phyloP scores from a whole-genome alignment of 1,140 invertebrate species.

The Papilio helenus region DNA sequence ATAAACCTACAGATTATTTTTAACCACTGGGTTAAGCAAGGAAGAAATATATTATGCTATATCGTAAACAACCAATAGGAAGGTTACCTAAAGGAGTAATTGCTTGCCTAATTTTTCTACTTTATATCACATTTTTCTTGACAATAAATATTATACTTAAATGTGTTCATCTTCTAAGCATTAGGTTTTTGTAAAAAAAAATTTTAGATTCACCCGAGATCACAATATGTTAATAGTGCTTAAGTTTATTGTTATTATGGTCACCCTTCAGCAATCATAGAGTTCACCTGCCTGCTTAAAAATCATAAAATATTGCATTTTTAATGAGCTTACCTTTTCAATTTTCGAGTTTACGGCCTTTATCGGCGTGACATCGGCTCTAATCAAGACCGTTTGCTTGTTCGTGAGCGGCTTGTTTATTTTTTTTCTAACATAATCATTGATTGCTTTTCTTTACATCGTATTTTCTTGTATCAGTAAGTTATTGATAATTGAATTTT shows the following conservation, averaged over 20 bases:
- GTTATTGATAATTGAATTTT: conserved; percentile 40
- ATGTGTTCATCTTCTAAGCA: too few relatives aligned
- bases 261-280: conserved; percentile 62
- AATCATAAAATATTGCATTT: conserved; percentile 81
- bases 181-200: too few relatives aligned
- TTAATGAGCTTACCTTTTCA: conserved; percentile 79
- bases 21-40: too few relatives aligned
- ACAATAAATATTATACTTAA: too few relatives aligned
- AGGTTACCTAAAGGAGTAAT: too few relatives aligned
- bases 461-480: conserved; percentile 23
- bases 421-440: conserved; percentile 39
- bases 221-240: background rate
- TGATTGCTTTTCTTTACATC: conserved; percentile 28
- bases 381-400: conserved; percentile 64
- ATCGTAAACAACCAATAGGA: too few relatives aligned
- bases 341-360: conserved; percentile 77
- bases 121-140: too few relatives aligned
- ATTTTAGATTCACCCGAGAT: too few relatives aligned
- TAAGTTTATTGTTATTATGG: conserved; percentile 35
- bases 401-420: conserved; percentile 35
- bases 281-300: conserved; percentile 77
- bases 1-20: too few relatives aligned
- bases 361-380: conserved; percentile 80
- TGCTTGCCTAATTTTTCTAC: too few relatives aligned
- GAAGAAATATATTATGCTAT: too few relatives aligned